Conservation (phyloP, 2,797 vertebrate genomes). For the Epinephelus coioides region DNA sequence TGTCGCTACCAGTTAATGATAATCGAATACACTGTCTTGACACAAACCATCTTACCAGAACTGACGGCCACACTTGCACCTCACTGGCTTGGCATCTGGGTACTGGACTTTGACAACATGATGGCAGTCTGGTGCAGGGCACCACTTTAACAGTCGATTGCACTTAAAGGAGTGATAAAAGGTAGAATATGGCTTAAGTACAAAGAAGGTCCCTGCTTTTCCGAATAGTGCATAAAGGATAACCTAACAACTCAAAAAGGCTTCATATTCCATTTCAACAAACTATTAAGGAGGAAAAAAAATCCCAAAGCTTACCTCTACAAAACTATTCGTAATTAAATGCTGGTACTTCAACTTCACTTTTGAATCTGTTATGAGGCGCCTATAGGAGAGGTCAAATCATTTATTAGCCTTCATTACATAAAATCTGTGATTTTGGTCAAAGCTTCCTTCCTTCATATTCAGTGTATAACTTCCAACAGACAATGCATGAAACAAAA, state of each 20-base stretch:
- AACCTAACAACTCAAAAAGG: slow-evolving; percentile 6
- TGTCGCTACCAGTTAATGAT: not conserved
- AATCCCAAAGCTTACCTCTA: slow-evolving; percentile 93
- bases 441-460: not conserved
- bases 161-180: slow-evolving; percentile 84
- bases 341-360: slow-evolving; percentile 99
- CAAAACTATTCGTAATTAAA: slow-evolving; percentile 99
- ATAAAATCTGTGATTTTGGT: slow-evolving; percentile 24
- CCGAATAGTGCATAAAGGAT: not conserved
- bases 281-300: slow-evolving; percentile 1
- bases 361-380: slow-evolving; percentile 99
- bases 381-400: slow-evolving; percentile 85
- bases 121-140: slow-evolving; percentile 99
- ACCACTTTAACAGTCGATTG: slow-evolving; percentile 99
- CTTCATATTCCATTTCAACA: slow-evolving; percentile 4
- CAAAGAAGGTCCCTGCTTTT: slow-evolving; percentile 12
- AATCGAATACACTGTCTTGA: not conserved
- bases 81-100: slow-evolving; percentile 98
- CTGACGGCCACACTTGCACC: slow-evolving; percentile 99
- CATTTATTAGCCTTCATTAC: slow-evolving; percentile 47
- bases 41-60: slow-evolving; percentile 91
- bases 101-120: slow-evolving; percentile 99
- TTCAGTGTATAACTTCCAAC: not conserved
- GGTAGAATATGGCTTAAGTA: not conserved
- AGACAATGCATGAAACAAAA: not conserved